phyloP scores from a whole-genome alignment of 2,888 invertebrate genomes.

The Drymonia ruficornis region DNA sequence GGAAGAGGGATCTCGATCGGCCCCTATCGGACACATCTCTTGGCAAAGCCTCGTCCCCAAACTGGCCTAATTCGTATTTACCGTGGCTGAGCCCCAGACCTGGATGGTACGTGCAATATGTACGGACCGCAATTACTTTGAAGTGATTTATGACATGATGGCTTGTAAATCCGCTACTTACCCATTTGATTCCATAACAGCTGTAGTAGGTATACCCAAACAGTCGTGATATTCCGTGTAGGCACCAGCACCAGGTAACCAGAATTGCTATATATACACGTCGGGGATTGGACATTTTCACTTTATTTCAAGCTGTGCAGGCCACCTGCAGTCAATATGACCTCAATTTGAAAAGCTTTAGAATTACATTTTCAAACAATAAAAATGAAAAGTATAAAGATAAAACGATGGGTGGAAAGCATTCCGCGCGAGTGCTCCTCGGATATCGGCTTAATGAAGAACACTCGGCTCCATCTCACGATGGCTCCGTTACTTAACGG shows the following conservation, averaged over 20 bases:
- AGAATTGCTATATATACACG: too few relatives aligned
- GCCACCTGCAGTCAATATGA: too few relatives aligned
- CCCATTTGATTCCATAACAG: too few relatives aligned
- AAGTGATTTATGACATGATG: not conserved
- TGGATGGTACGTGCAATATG: slow-evolving; percentile 14
- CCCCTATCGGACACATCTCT: slow-evolving; percentile 62
- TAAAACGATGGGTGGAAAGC: slow-evolving; percentile 28
- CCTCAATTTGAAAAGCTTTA: too few relatives aligned
- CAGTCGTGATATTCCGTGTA: slow-evolving; percentile 3
- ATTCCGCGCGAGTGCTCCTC: slow-evolving; percentile 42
- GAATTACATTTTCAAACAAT: too few relatives aligned
- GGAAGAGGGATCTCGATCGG: slow-evolving; percentile 57
- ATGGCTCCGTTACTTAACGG: slow-evolving; percentile 57
- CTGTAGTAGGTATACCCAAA: not conserved
- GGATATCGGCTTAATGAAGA: slow-evolving; percentile 69
- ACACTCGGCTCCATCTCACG: slow-evolving; percentile 56
- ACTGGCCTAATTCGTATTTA: slow-evolving; percentile 54
- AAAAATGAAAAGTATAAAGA: slow-evolving; percentile 19
- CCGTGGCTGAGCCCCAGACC: slow-evolving; percentile 35
- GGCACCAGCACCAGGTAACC: too few relatives aligned
- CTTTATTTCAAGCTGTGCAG: too few relatives aligned
- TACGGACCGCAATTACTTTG: slow-evolving; percentile 10
- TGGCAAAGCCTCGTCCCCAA: slow-evolving; percentile 43
- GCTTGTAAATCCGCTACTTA: not conserved
- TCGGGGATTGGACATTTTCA: too few relatives aligned